Conservation (phyloP, 2,797 vertebrate genomes). For the Channallabes apus region DNA sequence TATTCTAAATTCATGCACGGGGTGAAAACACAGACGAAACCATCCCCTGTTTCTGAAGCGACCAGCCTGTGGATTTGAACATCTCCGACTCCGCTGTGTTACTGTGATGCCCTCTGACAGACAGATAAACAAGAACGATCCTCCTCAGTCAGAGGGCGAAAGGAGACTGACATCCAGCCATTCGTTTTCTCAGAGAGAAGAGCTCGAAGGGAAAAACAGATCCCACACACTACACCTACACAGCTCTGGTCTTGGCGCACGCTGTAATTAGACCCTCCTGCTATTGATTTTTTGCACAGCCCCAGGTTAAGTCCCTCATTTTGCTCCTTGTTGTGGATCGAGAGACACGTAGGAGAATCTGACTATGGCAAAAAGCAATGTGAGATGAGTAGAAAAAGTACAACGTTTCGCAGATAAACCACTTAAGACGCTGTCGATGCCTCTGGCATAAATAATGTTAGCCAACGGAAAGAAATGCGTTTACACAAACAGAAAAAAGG, state of each 20-base stretch:
- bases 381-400: slow-evolving; percentile 86
- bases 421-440: slow-evolving; percentile 84
- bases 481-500: slow-evolving; percentile 76
- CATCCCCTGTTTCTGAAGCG: neutral
- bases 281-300: slow-evolving; percentile 79
- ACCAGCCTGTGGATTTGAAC: slow-evolving; percentile 21
- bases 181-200: slow-evolving; percentile 21
- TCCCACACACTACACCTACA: slow-evolving; percentile 37
- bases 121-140: slow-evolving; percentile 20
- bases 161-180: slow-evolving; percentile 29
- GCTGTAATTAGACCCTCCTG: slow-evolving; percentile 44
- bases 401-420: slow-evolving; percentile 84
- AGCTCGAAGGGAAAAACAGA: slow-evolving; percentile 19
- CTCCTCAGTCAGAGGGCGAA: slow-evolving; percentile 22
- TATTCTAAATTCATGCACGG: slow-evolving; percentile 40
- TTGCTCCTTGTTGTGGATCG: slow-evolving; percentile 77
- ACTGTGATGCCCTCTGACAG: neutral
- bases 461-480: slow-evolving; percentile 86
- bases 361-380: slow-evolving; percentile 84
- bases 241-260: slow-evolving; percentile 14
- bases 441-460: slow-evolving; percentile 78
- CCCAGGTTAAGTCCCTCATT: slow-evolving; percentile 86
- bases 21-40: neutral
- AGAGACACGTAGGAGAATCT: slow-evolving; percentile 82
- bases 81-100: neutral